These are phyloP conservation scores for Squalus acanthias DNA, from an alignment of 2,797 vertebrate species.

Conservation along the genomic window DNA sequence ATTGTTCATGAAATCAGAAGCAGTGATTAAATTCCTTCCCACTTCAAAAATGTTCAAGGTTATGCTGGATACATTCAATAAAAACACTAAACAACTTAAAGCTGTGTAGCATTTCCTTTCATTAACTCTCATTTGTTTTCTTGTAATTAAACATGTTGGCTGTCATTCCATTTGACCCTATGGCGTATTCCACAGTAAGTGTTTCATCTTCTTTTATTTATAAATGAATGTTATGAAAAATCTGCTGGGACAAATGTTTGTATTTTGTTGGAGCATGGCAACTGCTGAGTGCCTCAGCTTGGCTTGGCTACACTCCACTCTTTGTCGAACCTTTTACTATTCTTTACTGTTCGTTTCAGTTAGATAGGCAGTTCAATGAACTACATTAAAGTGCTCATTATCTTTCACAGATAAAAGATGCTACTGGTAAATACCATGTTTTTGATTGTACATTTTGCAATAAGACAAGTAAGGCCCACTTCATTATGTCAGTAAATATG, in stretches of 20 bases:
- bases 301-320: not conserved
- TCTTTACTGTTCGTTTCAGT: not conserved
- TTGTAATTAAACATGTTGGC: not conserved
- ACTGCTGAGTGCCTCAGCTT: not conserved
- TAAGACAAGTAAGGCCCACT: not conserved
- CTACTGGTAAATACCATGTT: not conserved
- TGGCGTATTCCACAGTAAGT: not conserved
- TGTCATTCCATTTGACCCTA: not conserved
- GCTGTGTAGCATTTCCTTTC: not conserved
- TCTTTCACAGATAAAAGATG: not conserved
- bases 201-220: not conserved
- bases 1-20: not conserved
- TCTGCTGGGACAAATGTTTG: not conserved
- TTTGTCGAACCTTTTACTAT: not conserved
- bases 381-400: not conserved
- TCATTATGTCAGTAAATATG: not conserved
- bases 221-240: not conserved
- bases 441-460: not conserved
- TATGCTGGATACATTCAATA: not conserved
- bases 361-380: not conserved
- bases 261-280: not conserved
- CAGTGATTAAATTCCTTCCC: not conserved
- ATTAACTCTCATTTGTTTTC: not conserved
- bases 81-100: not conserved
- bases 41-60: not conserved